Percentiles rank a stretch among this genome's conserved stretches.
phyloP scores from a whole-genome alignment of 2,113 vertebrate genomes.

The Gorsachius goisagi region DNA sequence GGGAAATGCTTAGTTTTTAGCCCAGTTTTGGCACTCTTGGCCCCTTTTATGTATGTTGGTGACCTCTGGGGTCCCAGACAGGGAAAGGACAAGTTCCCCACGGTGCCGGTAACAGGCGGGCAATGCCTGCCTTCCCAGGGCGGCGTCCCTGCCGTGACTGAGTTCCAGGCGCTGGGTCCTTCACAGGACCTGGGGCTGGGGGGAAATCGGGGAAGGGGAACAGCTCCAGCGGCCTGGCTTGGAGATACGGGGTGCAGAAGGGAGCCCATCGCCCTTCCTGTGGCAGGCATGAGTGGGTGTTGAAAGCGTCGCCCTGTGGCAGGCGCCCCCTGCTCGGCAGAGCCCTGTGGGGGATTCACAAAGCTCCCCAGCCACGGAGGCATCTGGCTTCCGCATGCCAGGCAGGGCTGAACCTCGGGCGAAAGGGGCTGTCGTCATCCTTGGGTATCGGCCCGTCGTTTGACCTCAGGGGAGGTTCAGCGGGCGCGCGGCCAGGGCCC shows the following conservation, averaged over 20 bases:
- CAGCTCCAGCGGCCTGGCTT: rapidly evolving
- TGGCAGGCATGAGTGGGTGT: too few species aligned
- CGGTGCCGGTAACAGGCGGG: too few species aligned
- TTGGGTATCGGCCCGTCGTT: background rate
- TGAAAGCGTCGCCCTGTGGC: too few species aligned
- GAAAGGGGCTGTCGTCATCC: rapidly evolving
- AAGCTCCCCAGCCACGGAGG: rapidly evolving
- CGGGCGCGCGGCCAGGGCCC: background rate
- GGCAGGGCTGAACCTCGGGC: rapidly evolving
- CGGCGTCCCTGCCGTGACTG: too few species aligned
- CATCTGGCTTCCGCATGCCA: background rate
- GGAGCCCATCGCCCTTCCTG: too few species aligned
- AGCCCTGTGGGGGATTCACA: rapidly evolving
- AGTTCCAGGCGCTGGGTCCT: too few species aligned
- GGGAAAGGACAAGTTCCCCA: rapidly evolving
- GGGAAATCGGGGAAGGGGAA: rapidly evolving
- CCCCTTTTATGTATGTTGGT: background rate
- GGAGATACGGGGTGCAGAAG: rapidly evolving
- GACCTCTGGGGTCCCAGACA: background rate
- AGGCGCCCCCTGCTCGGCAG: too few species aligned
- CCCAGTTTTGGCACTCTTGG: rapidly evolving
- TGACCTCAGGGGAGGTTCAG: background rate
- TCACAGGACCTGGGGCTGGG: rapidly evolving
- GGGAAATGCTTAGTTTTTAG: too few species aligned
- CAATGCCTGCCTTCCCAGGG: rapidly evolving